Evolutionary conservation across 1,140 invertebrate species (phyloP), one percentile per base, ranked within the genome.

Genomic region (Neotoxoptera formosana): DNA sequence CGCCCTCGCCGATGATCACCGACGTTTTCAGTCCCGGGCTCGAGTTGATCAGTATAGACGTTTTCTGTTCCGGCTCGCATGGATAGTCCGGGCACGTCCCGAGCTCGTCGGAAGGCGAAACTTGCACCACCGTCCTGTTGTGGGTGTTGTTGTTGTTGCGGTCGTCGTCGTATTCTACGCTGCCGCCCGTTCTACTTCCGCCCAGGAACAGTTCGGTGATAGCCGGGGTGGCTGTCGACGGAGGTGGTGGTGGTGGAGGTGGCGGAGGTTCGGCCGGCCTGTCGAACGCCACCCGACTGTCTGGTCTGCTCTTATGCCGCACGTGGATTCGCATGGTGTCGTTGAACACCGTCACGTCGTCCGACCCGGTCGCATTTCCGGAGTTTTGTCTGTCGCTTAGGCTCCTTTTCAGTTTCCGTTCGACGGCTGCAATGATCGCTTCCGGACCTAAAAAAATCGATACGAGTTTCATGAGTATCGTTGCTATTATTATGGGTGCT

Each of bases 241-340:
- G 34, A 30, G 90, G 21, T 20, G 81, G 53, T 20, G 86, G 51
- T 2, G 94, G 89, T 36, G 93, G 81, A 14, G 93, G 88, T 60
- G 94, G 94, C 23, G 92, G 51, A 9, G 86, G 90, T n/a, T 90
- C 53, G 11, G 94, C 45, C 7, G 88, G 89, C 34, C 86, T 48
- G 6, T 91, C 93, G 76, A 76, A 93, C 86, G 21, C 87, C 86
- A n/a, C n/a, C 14, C 94, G 91, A 34, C 92, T 93, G 89, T 94
- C 94, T 0, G 86, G 92, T 34, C 94, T 94, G 76, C 96, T 95
- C 94, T 96, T 96, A 94, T 95, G 95, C 94, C 96, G 96, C n/a
- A 96, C 95, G 94, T 97, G 96, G 94, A 98, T 95, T 36, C 97
- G 96, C 97, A 98, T 98, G 34, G 97, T 98, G 94, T 98, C 96